Evolutionary conservation across 2,888 invertebrate species (phyloP), one percentile per base, ranked within the genome.

Genomic region (Nebria salina): DNA sequence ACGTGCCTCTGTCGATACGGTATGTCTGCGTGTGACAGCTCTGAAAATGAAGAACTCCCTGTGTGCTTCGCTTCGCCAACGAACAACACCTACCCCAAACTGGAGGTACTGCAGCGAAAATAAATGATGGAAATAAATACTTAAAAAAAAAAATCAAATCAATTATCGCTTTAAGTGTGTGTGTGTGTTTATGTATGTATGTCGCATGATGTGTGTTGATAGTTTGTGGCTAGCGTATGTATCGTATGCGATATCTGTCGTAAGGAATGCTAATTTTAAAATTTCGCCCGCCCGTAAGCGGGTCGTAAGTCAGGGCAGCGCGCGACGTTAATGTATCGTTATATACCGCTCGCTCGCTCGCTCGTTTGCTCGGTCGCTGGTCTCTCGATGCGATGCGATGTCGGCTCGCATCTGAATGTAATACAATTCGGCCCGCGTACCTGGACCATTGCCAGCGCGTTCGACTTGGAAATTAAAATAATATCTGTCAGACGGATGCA

Each of bases 401-500:
- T 65, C 13, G 65, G 68, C 42, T 26, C 66, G 34, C 77, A 66
- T 43, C 42, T 43, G 74, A 34, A 72, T 43, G 77, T 70, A 72
- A 68, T 68, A 68, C 68, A 68, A 68, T 68, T 68, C 68, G 68
- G 25, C 20, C 68, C 87, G 87, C 87, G 86, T 87, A 86, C 86
- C 86, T 84, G 83, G 84, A 85, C 85, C 88, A 88, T 87, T 87
- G 83, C 83, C 83, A 83, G 84, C 87, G 88, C 70, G 65, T 75
- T 80, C 88, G 88, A 87, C 85, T 85, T 85, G 86, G 87, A 88
- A 88, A 88, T 88, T 88, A 88, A 89, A 89, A 89, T 89, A 88
- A 88, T 89, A 88, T 89, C 87, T 86, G 88, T 88, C 89, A 88
- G 87, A 88, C 88, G 87, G 88, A 88, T 88, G 88, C 88, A 89